Conservation (phyloP, 2,888 invertebrate genomes). For the Melanostoma mellinum region DNA sequence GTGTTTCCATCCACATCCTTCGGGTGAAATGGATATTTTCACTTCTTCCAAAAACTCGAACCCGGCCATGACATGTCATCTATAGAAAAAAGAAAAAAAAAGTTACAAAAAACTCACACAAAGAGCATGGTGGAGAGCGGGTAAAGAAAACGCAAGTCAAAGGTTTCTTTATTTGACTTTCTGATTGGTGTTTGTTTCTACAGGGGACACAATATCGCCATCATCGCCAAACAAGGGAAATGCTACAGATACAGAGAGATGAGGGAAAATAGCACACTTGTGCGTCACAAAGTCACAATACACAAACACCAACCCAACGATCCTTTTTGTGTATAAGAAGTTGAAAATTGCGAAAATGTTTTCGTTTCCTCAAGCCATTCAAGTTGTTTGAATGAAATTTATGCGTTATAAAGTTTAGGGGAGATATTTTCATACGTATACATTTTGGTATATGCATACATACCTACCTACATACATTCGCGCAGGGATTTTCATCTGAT, state of each 20-base stretch:
- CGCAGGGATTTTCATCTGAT: slow-evolving; percentile 67
- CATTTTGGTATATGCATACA: neutral
- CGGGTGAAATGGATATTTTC: slow-evolving; percentile 57
- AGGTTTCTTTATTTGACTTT: slow-evolving; percentile 73
- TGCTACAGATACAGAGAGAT: neutral
- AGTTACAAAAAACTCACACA: slow-evolving; percentile 2
- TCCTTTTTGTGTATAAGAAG: slow-evolving; percentile 41
- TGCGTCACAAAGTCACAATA: slow-evolving; percentile 32
- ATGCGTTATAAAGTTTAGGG: slow-evolving; percentile 53
- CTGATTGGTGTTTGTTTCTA: slow-evolving; percentile 71
- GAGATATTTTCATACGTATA: slow-evolving; percentile 19
- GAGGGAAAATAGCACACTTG: slow-evolving; percentile 36
- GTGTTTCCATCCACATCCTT: slow-evolving; percentile 43
- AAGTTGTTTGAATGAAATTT: slow-evolving; percentile 65
- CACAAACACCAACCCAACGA: slow-evolving; percentile 26
- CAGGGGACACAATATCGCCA: slow-evolving; percentile 22
- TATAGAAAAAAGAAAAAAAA: slow-evolving; percentile 18
- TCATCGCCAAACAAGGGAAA: slow-evolving; percentile 25
- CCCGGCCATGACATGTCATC: slow-evolving; percentile 60
- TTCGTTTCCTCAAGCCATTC: slow-evolving; percentile 45
- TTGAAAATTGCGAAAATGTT: slow-evolving; percentile 65
- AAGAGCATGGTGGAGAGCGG: slow-evolving; percentile 20
- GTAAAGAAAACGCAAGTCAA: slow-evolving; percentile 70
- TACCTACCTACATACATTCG: slow-evolving; percentile 23
- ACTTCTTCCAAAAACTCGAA: slow-evolving; percentile 51